phyloP scores from a whole-genome alignment of 1,140 invertebrate species.

The Melanaphis sacchari region DNA sequence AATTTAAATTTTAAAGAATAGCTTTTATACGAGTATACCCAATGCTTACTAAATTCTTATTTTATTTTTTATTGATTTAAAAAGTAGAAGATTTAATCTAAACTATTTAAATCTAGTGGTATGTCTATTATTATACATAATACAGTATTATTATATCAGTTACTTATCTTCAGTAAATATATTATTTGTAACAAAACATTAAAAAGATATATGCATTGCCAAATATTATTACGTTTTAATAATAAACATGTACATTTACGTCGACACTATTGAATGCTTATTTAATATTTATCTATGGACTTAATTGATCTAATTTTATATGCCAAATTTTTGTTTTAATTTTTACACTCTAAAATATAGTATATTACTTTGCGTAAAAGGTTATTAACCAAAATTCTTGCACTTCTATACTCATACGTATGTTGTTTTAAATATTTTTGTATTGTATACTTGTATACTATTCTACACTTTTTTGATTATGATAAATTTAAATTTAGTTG shows the following conservation, averaged over 20 bases:
- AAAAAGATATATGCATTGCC: background rate
- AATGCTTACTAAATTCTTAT: background rate
- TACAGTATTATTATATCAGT: background rate
- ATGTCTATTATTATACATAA: background rate
- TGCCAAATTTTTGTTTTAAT: background rate
- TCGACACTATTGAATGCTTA: background rate
- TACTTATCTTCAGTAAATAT: background rate
- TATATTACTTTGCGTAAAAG: background rate
- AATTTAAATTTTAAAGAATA: background rate
- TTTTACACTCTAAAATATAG: background rate
- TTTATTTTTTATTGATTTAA: background rate
- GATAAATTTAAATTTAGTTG: background rate
- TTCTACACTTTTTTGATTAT: background rate
- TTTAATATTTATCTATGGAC: background rate
- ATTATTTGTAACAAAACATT: background rate
- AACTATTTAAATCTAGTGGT: background rate
- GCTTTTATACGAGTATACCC: background rate
- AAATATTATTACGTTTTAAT: constrained; percentile 7
- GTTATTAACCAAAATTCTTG: background rate
- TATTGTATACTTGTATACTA: background rate
- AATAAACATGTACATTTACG: background rate
- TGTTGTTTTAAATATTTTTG: background rate
- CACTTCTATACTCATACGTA: background rate
- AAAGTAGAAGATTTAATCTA: background rate
- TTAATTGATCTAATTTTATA: background rate